Percentiles rank a stretch among this genome's conserved stretches.
phyloP scores from a whole-genome alignment of 2,888 invertebrate genomes.

The Cerceris ruficornis region DNA sequence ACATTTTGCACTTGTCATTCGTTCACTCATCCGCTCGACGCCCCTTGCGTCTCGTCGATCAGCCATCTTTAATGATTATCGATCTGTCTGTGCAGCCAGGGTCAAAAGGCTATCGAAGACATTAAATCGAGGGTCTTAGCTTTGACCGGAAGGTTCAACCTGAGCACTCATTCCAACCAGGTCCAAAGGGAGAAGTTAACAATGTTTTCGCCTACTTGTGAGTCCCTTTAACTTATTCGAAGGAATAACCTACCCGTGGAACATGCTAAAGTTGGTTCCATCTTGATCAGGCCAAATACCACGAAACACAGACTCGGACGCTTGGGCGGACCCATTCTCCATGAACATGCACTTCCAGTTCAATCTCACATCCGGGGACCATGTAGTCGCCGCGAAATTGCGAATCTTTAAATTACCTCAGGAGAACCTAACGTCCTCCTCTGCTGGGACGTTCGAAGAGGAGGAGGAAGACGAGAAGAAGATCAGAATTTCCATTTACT shows the following conservation, averaged over 20 bases:
- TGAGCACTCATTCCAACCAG: conserved; percentile 72
- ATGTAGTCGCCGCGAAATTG: conserved; percentile 83
- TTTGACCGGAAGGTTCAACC: conserved; percentile 77
- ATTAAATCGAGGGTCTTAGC: conserved; percentile 76
- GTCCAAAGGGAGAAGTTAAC: conserved; percentile 79
- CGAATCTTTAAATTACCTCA: conserved; percentile 83
- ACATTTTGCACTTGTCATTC: too few relatives aligned
- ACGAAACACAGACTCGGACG: conserved; percentile 83
- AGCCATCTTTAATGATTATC: neutral
- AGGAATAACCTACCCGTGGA: neutral
- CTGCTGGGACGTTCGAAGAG: conserved; percentile 67
- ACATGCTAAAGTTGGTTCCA: neutral
- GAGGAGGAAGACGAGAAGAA: conserved; percentile 83
- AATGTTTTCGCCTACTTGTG: conserved; percentile 82
- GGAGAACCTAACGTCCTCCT: conserved; percentile 76
- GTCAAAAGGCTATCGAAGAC: conserved; percentile 78
- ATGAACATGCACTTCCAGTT: conserved; percentile 85
- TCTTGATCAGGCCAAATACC: conserved; percentile 83
- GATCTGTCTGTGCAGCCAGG: conserved; percentile 71
- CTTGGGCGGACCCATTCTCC: conserved; percentile 83
- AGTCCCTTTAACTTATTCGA: conserved; percentile 66
- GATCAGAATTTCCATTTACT: conserved; percentile 84
- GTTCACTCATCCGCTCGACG: too few relatives aligned
- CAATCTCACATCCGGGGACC: conserved; percentile 81
- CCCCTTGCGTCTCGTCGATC: too few relatives aligned